Percentiles rank a stretch among this genome's conserved stretches.
Conservation (phyloP, 2,113 vertebrate genomes). For the Brachypteracias leptosomus region DNA sequence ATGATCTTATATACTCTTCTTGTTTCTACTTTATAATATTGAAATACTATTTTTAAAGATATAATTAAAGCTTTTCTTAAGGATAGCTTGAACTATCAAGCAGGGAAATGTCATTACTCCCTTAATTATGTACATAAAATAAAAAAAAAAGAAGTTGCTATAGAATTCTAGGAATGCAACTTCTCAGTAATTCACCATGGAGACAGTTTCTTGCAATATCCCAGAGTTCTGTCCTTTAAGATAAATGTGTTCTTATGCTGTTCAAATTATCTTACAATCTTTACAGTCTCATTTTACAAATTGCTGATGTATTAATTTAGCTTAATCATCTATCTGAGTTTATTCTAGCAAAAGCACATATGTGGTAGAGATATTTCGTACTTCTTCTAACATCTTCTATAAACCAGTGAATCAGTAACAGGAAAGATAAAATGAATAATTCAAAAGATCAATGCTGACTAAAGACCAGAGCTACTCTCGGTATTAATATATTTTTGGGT, state of each 20-base stretch:
- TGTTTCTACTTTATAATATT: background rate
- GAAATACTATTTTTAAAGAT: background rate
- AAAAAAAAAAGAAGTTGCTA: background rate
- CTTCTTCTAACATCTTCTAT: background rate
- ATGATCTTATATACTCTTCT: background rate
- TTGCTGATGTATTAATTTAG: background rate
- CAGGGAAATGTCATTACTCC: background rate
- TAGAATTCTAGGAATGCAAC: background rate
- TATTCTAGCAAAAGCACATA: background rate
- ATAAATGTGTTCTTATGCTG: background rate
- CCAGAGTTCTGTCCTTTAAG: background rate
- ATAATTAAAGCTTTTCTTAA: background rate
- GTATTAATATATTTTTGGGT: background rate
- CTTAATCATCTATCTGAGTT: background rate
- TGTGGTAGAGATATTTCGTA: background rate
- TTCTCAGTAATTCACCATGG: background rate
- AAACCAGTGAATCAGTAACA: background rate
- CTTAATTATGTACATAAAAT: conserved; percentile 11
- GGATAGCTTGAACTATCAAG: background rate
- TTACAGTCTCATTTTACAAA: conserved; percentile 12
- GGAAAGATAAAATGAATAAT: conserved; percentile 1
- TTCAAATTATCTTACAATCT: background rate
- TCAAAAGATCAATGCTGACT: background rate
- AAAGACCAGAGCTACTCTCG: background rate
- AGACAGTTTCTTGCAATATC: background rate